Evolutionary conservation across 1,140 invertebrate species (phyloP).

Genomic region (Diorhabda sublineata): DNA sequence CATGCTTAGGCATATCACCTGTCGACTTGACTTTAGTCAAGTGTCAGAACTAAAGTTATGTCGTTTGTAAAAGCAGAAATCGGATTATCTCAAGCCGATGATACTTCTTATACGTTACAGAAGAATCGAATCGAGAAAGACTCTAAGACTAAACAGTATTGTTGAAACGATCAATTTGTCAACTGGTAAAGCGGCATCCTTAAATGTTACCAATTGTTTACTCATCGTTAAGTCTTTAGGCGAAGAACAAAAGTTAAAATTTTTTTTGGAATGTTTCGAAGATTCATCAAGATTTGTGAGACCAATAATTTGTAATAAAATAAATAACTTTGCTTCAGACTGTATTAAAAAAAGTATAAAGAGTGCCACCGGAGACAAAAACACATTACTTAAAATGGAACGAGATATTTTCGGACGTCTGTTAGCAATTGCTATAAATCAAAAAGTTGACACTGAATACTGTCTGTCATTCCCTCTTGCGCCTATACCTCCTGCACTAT

Average conservation of each 20-base stretch:
- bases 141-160: constrained; percentile 25
- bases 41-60: constrained; percentile 35
- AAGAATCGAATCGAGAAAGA: constrained; percentile 33
- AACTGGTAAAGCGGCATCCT: constrained; percentile 35
- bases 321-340: constrained; percentile 35
- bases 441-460: constrained; percentile 35
- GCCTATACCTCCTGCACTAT: constrained; percentile 38
- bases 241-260: constrained; percentile 33
- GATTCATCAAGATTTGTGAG: constrained; percentile 35
- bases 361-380: constrained; percentile 24
- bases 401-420: constrained; percentile 37
- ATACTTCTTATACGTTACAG: constrained; percentile 31
- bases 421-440: constrained; percentile 33
- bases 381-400: constrained; percentile 36
- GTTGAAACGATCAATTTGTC: constrained; percentile 32
- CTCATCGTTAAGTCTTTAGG: constrained; percentile 30
- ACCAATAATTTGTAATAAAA: constrained; percentile 36
- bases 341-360: constrained; percentile 19
- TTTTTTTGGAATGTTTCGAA: constrained; percentile 34
- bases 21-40: constrained; percentile 33
- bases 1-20: constrained; percentile 18
- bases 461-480: constrained; percentile 36
- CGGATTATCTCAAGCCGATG: constrained; percentile 23
- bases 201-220: constrained; percentile 30
- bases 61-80: constrained; percentile 19